phyloP scores from a whole-genome alignment of 1,140 invertebrate genomes.

The Brachionus koreanus region DNA sequence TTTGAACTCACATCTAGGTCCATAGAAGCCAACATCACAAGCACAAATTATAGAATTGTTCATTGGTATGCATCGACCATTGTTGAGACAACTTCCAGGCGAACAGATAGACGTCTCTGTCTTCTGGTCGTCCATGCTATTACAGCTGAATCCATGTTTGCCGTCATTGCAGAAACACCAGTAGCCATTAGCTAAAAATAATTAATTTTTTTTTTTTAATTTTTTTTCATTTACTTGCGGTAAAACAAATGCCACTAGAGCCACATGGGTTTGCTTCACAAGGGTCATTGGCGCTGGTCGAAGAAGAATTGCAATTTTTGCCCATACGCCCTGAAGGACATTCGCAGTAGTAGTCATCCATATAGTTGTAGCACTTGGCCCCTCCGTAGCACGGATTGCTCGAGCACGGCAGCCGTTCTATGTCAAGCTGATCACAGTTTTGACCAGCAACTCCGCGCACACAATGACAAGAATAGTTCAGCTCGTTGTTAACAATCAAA shows the following conservation, averaged over 20 bases:
- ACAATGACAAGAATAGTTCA: slow-evolving; percentile 28
- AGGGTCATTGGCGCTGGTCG: neutral
- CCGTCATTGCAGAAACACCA: slow-evolving; percentile 44
- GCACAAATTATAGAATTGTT: slow-evolving; percentile 42
- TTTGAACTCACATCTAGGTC: slow-evolving; percentile 30
- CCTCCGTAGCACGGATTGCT: slow-evolving; percentile 44
- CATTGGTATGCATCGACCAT: slow-evolving; percentile 31
- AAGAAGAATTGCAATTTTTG: slow-evolving; percentile 44
- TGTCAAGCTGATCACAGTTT: slow-evolving; percentile 20
- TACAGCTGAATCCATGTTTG: slow-evolving; percentile 7
- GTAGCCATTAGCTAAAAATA: slow-evolving; percentile 31
- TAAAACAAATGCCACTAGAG: slow-evolving; percentile 34
- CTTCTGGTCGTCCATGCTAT: neutral
- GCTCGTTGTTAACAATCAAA: slow-evolving; percentile 35
- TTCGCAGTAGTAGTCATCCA: slow-evolving; percentile 41
- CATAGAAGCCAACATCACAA: slow-evolving; percentile 9
- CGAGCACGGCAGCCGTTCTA: slow-evolving; percentile 17
- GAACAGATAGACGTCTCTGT: neutral
- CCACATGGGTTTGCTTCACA: slow-evolving; percentile 23
- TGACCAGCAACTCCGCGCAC: slow-evolving; percentile 17
- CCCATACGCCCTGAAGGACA: slow-evolving; percentile 37
- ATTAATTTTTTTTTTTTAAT: neutral
- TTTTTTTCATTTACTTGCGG: neutral
- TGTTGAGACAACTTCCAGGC: neutral
- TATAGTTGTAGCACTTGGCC: slow-evolving; percentile 38